Base-by-base conservation (phyloP, 2,888 invertebrate genomes). In the Thecocarcelia acutangulata region DNA sequence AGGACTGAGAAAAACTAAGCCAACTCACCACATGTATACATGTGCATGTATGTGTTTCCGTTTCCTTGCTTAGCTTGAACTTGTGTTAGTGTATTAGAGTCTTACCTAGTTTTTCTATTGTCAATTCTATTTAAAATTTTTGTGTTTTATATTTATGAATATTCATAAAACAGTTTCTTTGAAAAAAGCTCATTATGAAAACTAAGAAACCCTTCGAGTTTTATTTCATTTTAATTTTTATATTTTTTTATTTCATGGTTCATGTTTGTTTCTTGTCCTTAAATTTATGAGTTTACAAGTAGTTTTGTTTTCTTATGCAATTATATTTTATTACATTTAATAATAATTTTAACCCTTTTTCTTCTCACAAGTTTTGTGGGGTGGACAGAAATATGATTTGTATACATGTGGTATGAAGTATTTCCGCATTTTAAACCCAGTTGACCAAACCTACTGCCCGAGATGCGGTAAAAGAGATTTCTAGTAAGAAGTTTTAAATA, bases 291-390 rank as follows among this genome's bases (percentile, higher is more conserved):
- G 50, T 68, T 56, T 64, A 63, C 63, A 76, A 73, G 56, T 72
- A 46, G 64, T 68, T 73, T 68, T 76, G 61, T 76, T 79, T 79
- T 73, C 66, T 66, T 79, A 69, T 64, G 70, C 78, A 82, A 82
- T 82, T 82, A 78, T 75, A 82, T 82, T 82, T 82, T 78, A 82
- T 75, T 82, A 82, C 64, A 78, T 82, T 82, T 78, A 70, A 78
- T 78, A 82, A 74, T 74, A 78, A 70, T 75, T 78, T 70, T 78
- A 82, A 82, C 82, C 82, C 82, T 78, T 78, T 58, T 77, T 21
- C 1, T 11, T 15, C 28, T 64, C 13, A 1, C 56, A 33, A 64
- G n/a, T 24, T 75, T 70, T 66, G 78, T n/a, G 21, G 77, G 69
- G 69, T 77, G 44, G 44, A 17, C 2, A 61, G 6, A 72, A 58